Conservation (phyloP, 1,140 invertebrate genomes). For the Tigriopus japonicus region DNA sequence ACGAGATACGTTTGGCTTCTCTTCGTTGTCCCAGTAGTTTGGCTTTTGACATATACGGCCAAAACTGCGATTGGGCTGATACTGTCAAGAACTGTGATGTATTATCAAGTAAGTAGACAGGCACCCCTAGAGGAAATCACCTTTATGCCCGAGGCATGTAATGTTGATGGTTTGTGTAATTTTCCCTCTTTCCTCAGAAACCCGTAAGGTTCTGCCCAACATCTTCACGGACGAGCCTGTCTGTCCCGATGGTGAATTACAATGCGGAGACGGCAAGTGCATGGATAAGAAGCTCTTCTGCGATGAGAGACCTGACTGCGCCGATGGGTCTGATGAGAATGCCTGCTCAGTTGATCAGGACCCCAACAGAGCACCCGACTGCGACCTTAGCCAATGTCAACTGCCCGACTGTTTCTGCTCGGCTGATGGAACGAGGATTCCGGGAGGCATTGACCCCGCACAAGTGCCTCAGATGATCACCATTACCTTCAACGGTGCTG, state of each 20-base stretch:
- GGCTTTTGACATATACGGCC: conserved; percentile 80
- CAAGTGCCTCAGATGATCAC: conserved; percentile 81
- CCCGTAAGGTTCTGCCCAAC: conserved; percentile 63
- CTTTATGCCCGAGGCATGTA: too few relatives aligned
- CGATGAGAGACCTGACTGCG: conserved; percentile 74
- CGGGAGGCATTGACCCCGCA: conserved; percentile 18
- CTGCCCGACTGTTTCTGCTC: conserved; percentile 86
- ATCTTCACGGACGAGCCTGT: conserved; percentile 76
- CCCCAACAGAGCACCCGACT: conserved; percentile 70
- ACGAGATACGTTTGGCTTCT: conserved; percentile 58
- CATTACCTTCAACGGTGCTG: conserved; percentile 78
- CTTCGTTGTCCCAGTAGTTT: conserved; percentile 71
- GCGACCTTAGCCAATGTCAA: conserved; percentile 65
- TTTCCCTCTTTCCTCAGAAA: conserved; percentile 40
- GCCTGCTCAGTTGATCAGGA: conserved; percentile 44
- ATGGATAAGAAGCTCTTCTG: conserved; percentile 77
- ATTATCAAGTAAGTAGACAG: conserved; percentile 57
- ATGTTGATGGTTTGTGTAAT: neutral
- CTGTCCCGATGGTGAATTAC: conserved; percentile 64
- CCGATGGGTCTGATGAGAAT: conserved; percentile 84
- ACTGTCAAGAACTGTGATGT: conserved; percentile 85
- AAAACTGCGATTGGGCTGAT: conserved; percentile 88
- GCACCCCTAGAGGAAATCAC: neutral
- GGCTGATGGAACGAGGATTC: conserved; percentile 52
- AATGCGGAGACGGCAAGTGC: conserved; percentile 72